Evolutionary conservation across 1,140 invertebrate genomes (phyloP).

Genomic region (Papilio dardanus): DNA sequence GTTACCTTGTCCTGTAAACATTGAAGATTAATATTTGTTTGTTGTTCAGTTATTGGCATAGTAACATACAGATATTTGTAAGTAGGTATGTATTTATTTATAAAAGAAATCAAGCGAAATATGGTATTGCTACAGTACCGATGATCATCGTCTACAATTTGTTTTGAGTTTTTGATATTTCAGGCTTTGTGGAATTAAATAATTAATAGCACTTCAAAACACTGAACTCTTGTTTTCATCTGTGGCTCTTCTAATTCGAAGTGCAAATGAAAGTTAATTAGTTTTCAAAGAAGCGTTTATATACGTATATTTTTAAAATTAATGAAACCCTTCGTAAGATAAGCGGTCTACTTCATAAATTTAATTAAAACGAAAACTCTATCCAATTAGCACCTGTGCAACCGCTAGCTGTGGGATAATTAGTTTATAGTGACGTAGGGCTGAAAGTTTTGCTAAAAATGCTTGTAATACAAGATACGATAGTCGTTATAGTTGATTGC

Average conservation of each 20-base stretch:
- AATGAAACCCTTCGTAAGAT: slow-evolving; percentile 19
- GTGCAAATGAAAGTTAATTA: neutral
- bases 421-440: slow-evolving; percentile 60
- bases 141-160: too few species aligned
- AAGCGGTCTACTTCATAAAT: slow-evolving; percentile 30
- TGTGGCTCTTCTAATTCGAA: neutral
- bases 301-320: slow-evolving; percentile 1
- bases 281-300: neutral
- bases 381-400: slow-evolving; percentile 28
- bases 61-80: neutral
- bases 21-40: neutral
- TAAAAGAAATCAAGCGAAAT: neutral
- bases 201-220: neutral
- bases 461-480: slow-evolving; percentile 44
- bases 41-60: neutral
- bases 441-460: slow-evolving; percentile 68
- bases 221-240: neutral
- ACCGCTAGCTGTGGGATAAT: slow-evolving; percentile 49
- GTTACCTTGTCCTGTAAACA: slow-evolving; percentile 3
- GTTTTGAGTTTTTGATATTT: too few species aligned
- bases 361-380: slow-evolving; percentile 26
- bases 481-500: slow-evolving; percentile 53
- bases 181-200: too few species aligned
- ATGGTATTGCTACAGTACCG: too few species aligned
- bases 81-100: neutral